These are phyloP conservation scores for human DNA, from an alignment of 2,113 vertebrate genomes.

Conservation along the genomic window GRCh38 chr12:58377001-58377500, in stretches of 20 bases:
- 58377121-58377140: not conserved
- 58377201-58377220: not conserved
- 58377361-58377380: no score
- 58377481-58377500: no score
- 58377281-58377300: not conserved
- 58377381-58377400: no score
- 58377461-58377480: no score
- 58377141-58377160: not conserved
- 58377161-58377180: slow-evolving; percentile 12
- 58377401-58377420: no score
- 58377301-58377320: no score
- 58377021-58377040: not conserved
- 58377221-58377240: not conserved
- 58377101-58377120: not conserved
- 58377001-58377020: not conserved
- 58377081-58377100: not conserved
- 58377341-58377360: no score
- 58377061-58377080: not conserved
- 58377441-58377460: no score
- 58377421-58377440: no score
- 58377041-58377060: not conserved
- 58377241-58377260: not conserved
- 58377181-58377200: not conserved
- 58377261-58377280: not conserved
- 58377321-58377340: no score